Conservation (phyloP, 53 echinoderm and acorn worm genomes). For the Actinopyga echinites region DNA sequence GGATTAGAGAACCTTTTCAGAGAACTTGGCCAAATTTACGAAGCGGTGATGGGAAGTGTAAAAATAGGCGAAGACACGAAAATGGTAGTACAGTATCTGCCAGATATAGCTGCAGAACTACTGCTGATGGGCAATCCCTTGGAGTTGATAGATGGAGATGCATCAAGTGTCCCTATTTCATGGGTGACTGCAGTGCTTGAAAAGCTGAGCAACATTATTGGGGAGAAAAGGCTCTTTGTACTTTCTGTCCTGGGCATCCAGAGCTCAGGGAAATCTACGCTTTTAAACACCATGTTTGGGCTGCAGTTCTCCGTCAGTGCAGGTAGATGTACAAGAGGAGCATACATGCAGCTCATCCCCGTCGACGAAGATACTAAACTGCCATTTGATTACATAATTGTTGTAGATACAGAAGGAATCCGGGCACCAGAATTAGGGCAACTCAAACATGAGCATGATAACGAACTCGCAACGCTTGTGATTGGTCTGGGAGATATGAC, state of each 20-base stretch:
- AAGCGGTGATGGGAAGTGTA: background rate
- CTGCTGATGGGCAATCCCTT: conserved; percentile 43
- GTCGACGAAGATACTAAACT: conserved; percentile 20
- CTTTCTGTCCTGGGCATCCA: conserved; percentile 47
- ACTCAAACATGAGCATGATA: conserved; percentile 43
- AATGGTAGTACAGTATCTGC: background rate
- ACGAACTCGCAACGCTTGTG: conserved; percentile 55
- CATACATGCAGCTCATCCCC: conserved; percentile 39
- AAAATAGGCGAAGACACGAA: background rate
- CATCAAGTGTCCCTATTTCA: no score
- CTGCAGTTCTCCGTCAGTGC: conserved; percentile 40
- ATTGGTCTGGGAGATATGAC: conserved; percentile 58
- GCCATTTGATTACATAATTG: conserved; percentile 51
- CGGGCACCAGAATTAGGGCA: conserved; percentile 41
- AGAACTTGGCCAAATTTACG: conserved; percentile 48
- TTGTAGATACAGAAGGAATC: conserved; percentile 57
- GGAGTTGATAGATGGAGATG: conserved; percentile 62
- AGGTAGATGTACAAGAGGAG: no score
- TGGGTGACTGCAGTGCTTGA: conserved; percentile 33
- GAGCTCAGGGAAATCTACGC: conserved; percentile 59
- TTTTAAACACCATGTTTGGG: conserved; percentile 55
- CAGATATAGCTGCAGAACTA: conserved; percentile 38
- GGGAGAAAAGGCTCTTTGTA: conserved; percentile 46
- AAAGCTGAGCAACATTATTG: conserved; percentile 20
- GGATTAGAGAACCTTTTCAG: conserved; percentile 47